Conservation (phyloP, 2,888 invertebrate species). For the Acleris holmiana region DNA sequence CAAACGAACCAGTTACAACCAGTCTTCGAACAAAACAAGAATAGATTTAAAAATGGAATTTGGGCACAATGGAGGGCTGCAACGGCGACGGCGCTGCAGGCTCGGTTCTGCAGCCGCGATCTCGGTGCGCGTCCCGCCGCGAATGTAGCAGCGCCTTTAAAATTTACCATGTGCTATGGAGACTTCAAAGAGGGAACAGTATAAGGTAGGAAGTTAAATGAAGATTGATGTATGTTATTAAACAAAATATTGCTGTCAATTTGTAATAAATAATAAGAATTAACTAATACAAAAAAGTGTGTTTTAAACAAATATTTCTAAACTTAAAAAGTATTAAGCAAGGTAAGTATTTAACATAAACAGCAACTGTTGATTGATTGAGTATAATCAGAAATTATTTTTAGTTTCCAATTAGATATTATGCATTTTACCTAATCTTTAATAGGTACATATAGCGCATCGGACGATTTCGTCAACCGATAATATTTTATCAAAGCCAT, state of each 20-base stretch:
- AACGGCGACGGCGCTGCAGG: conserved; percentile 52
- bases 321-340: no score
- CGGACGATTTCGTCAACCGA: conserved; percentile 16
- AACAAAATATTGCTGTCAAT: no score
- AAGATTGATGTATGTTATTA: not conserved
- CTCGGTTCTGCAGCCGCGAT: conserved; percentile 44
- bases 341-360: no score
- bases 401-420: conserved; percentile 5
- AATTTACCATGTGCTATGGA: not conserved
- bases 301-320: no score
- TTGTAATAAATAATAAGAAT: no score
- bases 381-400: not conserved
- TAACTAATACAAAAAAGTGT: no score
- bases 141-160: conserved; percentile 18
- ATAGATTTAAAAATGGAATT: conserved; percentile 31
- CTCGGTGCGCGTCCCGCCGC: conserved; percentile 40
- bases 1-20: conserved; percentile 18
- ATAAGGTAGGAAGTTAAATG: not conserved
- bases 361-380: no score
- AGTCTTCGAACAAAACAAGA: conserved; percentile 9
- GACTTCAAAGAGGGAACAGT: not conserved
- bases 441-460: conserved; percentile 19
- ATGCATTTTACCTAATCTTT: conserved; percentile 15
- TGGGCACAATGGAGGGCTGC: conserved; percentile 41
- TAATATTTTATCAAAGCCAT: conserved; percentile 17